A percentile compares a stretch with the other conserved stretches of the same genome.
Evolutionary conservation across 2,888 invertebrate genomes (phyloP).

Genomic region (Ypsolopha scabrella): DNA sequence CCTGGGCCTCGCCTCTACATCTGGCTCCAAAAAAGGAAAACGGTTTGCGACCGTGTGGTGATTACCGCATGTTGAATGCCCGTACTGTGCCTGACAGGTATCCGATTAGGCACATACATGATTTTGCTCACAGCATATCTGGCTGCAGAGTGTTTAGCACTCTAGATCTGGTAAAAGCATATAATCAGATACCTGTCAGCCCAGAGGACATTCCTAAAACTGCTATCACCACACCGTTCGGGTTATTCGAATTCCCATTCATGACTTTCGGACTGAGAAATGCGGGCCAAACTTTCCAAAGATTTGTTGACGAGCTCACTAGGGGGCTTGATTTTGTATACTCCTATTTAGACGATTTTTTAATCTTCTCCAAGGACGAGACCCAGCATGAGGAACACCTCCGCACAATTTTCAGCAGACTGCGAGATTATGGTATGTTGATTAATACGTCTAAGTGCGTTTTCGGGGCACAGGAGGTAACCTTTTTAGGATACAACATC

Average conservation of each 20-base stretch:
- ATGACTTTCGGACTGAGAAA: constrained; percentile 34
- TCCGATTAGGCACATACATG: constrained; percentile 21
- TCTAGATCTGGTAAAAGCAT: constrained; percentile 25
- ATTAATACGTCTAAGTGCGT: constrained; percentile 19
- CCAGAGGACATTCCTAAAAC: constrained; percentile 22
- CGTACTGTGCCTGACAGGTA: too few relatives aligned
- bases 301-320: constrained; percentile 28
- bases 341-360: constrained; percentile 24
- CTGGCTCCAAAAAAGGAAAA: constrained; percentile 18
- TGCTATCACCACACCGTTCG: too few relatives aligned
- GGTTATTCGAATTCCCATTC: too few relatives aligned
- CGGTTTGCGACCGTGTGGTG: constrained; percentile 25
- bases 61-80: constrained; percentile 16
- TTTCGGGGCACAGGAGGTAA: constrained; percentile 13
- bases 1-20: constrained; percentile 19
- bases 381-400: constrained; percentile 21
- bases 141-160: constrained; percentile 16
- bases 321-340: too few relatives aligned
- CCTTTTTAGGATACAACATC: constrained; percentile 16
- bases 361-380: constrained; percentile 15
- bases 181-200: constrained; percentile 26
- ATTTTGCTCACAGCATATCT: constrained; percentile 16
- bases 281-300: constrained; percentile 32
- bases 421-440: constrained; percentile 17
- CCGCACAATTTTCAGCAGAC: constrained; percentile 13